Percentiles rank a stretch among this genome's conserved stretches.
Conservation (phyloP, 1,140 invertebrate genomes). For the Eciton burchellii region DNA sequence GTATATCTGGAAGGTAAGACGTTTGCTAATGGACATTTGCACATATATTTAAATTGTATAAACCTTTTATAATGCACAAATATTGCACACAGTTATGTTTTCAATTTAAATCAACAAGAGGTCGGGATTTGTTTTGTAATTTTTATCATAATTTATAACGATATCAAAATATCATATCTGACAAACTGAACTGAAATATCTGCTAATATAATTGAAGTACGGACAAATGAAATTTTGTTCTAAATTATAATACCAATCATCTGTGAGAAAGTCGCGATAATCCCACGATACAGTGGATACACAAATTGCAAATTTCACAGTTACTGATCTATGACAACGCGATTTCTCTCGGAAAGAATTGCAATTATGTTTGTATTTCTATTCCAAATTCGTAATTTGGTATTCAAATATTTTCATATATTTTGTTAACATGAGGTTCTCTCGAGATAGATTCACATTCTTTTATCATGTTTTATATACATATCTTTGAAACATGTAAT, state of each 20-base stretch:
- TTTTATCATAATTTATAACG: background rate
- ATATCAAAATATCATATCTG: no score
- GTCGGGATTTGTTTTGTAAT: background rate
- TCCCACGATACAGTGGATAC: slow-evolving; percentile 12
- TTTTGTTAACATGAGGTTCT: background rate
- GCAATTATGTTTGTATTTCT: background rate
- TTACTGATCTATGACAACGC: background rate
- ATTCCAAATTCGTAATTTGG: background rate
- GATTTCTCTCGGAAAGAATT: slow-evolving; percentile 14
- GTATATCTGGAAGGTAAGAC: background rate
- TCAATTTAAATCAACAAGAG: background rate
- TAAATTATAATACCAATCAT: slow-evolving; percentile 28
- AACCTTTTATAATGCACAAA: background rate
- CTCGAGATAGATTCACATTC: background rate
- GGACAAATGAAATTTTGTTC: no score
- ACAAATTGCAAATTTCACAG: slow-evolving; percentile 34
- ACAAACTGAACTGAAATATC: no score
- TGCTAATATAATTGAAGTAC: no score
- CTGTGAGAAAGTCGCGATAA: slow-evolving; percentile 28
- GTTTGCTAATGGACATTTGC: background rate
- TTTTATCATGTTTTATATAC: background rate
- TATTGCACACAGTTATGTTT: no score
- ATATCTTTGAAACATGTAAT: background rate
- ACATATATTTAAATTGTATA: background rate
- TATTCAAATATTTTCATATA: background rate